Conservation (phyloP, 2,797 vertebrate species). For the Enteromius paludinosus region DNA sequence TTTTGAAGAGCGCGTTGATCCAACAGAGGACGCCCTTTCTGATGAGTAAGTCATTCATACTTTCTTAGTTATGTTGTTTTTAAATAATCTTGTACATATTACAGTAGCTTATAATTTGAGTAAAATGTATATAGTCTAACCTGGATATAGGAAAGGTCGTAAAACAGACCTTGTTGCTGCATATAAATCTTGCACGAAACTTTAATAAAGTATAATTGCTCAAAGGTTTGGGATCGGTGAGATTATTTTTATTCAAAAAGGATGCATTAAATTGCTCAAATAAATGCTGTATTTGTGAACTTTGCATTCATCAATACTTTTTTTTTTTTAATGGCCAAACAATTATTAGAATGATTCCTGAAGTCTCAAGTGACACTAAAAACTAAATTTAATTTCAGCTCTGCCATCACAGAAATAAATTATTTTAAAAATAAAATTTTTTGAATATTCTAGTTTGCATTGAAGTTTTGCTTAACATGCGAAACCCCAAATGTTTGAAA, state of each 20-base stretch:
- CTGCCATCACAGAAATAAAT: background rate
- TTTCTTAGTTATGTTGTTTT: background rate
- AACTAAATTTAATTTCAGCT: too few relatives aligned
- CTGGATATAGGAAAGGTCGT: background rate
- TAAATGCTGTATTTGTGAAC: background rate
- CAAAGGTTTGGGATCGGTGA: background rate
- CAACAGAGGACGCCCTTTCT: constrained; percentile 10
- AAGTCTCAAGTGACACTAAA: background rate
- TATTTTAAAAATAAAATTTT: background rate
- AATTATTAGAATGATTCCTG: background rate
- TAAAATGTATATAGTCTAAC: background rate
- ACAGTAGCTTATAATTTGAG: background rate
- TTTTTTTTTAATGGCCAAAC: background rate
- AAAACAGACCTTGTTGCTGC: background rate
- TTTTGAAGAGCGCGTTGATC: constrained; percentile 29
- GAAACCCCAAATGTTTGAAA: background rate
- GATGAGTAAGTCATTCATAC: constrained; percentile 6
- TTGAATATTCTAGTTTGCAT: background rate
- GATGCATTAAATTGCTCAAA: background rate
- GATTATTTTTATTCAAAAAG: background rate
- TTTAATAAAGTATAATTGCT: background rate
- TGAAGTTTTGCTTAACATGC: background rate
- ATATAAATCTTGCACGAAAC: background rate
- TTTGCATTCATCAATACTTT: background rate
- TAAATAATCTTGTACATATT: background rate